Evolutionary conservation across 2,797 vertebrate species (phyloP).

Genomic region (Pangasius macronema): DNA sequence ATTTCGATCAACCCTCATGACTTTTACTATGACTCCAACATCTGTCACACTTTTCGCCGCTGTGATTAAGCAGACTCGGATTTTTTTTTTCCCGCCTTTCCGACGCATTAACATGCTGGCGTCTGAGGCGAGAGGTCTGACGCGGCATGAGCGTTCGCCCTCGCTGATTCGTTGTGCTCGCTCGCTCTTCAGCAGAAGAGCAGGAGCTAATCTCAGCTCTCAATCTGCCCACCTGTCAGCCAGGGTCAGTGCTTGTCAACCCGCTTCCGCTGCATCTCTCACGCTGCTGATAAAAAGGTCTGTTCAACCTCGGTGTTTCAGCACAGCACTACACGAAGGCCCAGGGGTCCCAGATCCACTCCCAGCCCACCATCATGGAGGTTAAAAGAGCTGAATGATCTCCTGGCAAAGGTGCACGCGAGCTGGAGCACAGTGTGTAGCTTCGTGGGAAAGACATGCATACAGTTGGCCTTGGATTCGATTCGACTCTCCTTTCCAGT

Average conservation of each 20-base stretch:
- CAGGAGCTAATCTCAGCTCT: constrained; percentile 55
- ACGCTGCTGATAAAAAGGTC: constrained; percentile 52
- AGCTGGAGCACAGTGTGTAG: too few species aligned
- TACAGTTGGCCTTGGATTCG: neutral
- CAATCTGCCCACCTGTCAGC: constrained; percentile 54
- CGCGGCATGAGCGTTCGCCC: constrained; percentile 33
- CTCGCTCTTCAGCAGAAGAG: constrained; percentile 35
- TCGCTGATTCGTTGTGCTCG: constrained; percentile 32
- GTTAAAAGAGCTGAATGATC: constrained; percentile 40
- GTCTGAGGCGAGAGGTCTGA: constrained; percentile 37
- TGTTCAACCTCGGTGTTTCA: constrained; percentile 13
- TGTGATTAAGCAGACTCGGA: neutral
- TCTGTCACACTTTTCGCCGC: constrained; percentile 10
- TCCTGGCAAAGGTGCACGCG: neutral
- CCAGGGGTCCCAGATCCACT: constrained; percentile 31
- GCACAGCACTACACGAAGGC: constrained; percentile 21
- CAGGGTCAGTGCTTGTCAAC: constrained; percentile 53
- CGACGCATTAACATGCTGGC: constrained; percentile 17
- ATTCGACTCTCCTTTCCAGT: constrained; percentile 3
- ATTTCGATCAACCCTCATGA: constrained; percentile 41
- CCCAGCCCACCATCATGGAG: constrained; percentile 8
- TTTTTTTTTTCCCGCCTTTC: neutral
- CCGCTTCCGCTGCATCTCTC: constrained; percentile 39
- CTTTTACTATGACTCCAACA: constrained; percentile 20
- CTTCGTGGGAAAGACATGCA: neutral